A percentile compares a stretch with the other conserved stretches of the same genome.
Conservation (phyloP, 2,797 vertebrate species). For the Protonibea diacanthus region DNA sequence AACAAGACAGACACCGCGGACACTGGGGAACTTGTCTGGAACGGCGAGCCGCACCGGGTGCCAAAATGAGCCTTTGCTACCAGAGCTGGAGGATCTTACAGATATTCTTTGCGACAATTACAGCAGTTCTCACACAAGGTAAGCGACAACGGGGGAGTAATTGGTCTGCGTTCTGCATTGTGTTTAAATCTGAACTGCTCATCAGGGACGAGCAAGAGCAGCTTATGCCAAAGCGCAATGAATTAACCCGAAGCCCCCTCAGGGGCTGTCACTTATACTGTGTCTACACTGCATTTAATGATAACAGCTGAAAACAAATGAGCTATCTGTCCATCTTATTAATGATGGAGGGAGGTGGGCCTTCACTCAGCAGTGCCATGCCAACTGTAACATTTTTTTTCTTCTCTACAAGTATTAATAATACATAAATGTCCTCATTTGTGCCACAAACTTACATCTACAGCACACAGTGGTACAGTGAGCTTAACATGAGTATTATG, state of each 20-base stretch:
- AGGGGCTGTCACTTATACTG: background rate
- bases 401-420: constrained; percentile 55
- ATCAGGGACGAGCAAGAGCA: background rate
- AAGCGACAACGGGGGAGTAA: constrained; percentile 45
- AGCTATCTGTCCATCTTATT: constrained; percentile 17
- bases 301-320: constrained; percentile 19
- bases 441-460: constrained; percentile 61
- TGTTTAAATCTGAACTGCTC: background rate
- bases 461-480: constrained; percentile 37
- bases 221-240: constrained; percentile 10
- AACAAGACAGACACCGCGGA: constrained; percentile 38
- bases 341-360: constrained; percentile 9
- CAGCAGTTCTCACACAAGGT: constrained; percentile 81
- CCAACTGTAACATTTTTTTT: constrained; percentile 16
- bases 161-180: background rate
- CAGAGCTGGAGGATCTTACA: constrained; percentile 77
- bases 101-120: constrained; percentile 75
- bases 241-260: constrained; percentile 11
- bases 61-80: constrained; percentile 80
- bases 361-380: constrained; percentile 25
- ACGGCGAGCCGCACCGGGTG: constrained; percentile 62
- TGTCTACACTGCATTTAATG: constrained; percentile 11
- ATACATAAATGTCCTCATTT: constrained; percentile 68
- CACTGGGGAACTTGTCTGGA: constrained; percentile 68
- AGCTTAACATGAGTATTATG: constrained; percentile 36